Conservation (phyloP, 2,113 vertebrate genomes). For the Camarhynchus parvulus region DNA sequence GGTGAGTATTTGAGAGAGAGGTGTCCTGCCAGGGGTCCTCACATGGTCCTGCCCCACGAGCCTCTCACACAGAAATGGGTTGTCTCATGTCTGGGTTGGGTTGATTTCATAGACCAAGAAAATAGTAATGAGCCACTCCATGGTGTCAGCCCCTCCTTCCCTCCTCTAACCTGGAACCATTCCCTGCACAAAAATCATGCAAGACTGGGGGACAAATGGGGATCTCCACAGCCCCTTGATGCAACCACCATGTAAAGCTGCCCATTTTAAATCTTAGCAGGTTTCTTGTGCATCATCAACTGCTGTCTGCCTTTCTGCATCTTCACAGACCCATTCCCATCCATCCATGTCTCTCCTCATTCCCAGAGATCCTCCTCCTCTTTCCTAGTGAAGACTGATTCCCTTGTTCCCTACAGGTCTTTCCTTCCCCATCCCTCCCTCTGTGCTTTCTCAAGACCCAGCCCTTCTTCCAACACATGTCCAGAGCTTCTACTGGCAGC, state of each 20-base stretch:
- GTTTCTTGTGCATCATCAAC: background rate
- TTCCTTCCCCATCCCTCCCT: background rate
- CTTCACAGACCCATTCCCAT: background rate
- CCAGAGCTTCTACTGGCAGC: background rate
- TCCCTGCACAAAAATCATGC: background rate
- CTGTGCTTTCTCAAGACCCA: background rate
- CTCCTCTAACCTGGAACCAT: background rate
- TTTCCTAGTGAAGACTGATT: background rate
- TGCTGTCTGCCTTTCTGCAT: background rate
- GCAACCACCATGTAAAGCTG: background rate
- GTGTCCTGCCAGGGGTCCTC: background rate
- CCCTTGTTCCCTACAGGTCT: background rate
- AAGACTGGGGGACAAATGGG: background rate
- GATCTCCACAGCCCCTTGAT: background rate
- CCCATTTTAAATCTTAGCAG: background rate
- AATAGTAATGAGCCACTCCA: background rate
- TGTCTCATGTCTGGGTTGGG: accelerated
- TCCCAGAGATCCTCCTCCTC: background rate
- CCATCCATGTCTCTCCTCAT: background rate
- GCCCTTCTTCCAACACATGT: background rate
- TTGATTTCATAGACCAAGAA: background rate
- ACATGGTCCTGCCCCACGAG: accelerated
- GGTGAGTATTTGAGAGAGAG: background rate
- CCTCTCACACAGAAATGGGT: background rate
- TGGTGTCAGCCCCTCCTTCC: background rate